A percentile compares a stretch with the other conserved stretches of the same genome.
phyloP scores from a whole-genome alignment of 1,140 invertebrate species.

The Paramacrobiotus metropolitanus region DNA sequence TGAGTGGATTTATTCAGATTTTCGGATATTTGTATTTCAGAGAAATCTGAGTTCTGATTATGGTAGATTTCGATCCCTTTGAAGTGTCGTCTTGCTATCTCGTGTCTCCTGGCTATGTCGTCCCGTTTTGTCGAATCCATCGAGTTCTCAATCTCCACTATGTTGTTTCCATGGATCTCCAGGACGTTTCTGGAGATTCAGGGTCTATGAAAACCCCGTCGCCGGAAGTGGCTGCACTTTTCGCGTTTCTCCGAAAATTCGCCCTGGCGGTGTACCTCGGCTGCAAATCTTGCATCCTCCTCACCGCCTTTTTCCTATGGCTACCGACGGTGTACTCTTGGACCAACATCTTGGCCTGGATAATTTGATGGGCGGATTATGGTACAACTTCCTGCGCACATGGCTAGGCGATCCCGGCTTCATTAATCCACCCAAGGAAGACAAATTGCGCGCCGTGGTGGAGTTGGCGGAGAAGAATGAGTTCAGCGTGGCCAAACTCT shows the following conservation, averaged over 20 bases:
- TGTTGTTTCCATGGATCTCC: no score
- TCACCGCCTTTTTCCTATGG: background rate
- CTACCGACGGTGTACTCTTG: background rate
- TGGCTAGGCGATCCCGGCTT: conserved; percentile 79
- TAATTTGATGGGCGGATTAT: conserved; percentile 26
- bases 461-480: conserved; percentile 69
- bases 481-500: conserved; percentile 70
- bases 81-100: no score
- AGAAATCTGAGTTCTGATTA: no score
- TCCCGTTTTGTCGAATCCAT: no score
- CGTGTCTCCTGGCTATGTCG: no score
- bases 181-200: no score
- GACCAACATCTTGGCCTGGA: background rate
- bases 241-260: background rate
- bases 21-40: no score
- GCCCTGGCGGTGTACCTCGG: conserved; percentile 1
- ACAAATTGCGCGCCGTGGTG: conserved; percentile 67
- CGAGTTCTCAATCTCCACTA: no score
- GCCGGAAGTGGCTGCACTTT: background rate
- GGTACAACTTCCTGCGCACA: conserved; percentile 69
- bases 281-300: background rate
- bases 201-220: no score
- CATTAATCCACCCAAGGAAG: conserved; percentile 48
- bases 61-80: no score
- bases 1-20: no score